A percentile compares a stretch with the other conserved stretches of the same genome.
These are phyloP conservation scores for Nycticorax nycticorax DNA, from an alignment of 2,113 vertebrate genomes.

Conservation along the genomic window DNA sequence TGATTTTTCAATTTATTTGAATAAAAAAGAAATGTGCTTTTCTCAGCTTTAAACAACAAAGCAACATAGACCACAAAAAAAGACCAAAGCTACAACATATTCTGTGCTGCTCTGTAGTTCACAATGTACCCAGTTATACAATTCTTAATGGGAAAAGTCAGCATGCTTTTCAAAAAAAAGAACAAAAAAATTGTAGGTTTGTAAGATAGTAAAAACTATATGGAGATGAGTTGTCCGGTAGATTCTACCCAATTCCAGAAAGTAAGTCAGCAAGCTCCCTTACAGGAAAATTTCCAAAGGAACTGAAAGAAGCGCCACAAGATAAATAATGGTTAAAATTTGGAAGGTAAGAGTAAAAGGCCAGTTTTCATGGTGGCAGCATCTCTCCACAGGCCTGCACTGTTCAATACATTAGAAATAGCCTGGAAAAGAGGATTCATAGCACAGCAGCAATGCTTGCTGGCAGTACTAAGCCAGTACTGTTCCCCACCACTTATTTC, in stretches of 20 bases:
- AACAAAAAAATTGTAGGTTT: background rate
- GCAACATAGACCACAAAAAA: background rate
- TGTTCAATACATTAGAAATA: background rate
- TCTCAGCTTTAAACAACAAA: background rate
- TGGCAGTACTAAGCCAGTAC: background rate
- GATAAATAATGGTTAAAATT: background rate
- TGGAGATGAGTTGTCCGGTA: background rate
- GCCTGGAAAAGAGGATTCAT: background rate
- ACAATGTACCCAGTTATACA: background rate
- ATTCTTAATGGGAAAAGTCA: background rate
- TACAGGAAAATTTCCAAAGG: background rate
- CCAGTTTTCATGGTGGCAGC: background rate
- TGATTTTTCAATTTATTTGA: background rate
- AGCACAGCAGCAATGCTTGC: background rate
- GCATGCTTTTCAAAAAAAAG: background rate
- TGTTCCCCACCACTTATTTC: background rate
- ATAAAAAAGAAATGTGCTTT: background rate
- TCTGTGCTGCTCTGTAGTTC: background rate
- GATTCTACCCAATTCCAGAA: background rate
- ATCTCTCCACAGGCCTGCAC: background rate
- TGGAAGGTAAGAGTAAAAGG: background rate
- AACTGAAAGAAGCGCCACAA: background rate
- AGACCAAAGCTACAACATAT: background rate
- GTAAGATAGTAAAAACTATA: background rate
- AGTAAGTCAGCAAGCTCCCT: background rate